A percentile compares a stretch with the other conserved stretches of the same genome.
These are phyloP conservation scores for Herpailurus yagouaroundi DNA, from an alignment of 2,113 vertebrate species.

Conservation along the genomic window DNA sequence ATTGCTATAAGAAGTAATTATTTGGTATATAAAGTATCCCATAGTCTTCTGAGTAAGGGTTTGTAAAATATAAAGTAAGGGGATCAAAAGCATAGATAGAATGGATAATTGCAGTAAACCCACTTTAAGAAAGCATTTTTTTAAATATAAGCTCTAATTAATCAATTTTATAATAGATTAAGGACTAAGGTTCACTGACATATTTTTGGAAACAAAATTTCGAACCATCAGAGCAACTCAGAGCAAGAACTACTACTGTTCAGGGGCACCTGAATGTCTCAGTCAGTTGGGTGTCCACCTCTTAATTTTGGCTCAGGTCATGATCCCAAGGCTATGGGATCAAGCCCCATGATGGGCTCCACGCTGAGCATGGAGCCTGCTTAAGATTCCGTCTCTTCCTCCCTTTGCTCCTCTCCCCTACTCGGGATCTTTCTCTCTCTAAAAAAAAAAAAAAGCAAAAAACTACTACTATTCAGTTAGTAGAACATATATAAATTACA, in stretches of 20 bases:
- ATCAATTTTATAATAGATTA: neutral
- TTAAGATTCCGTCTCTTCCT: too few relatives aligned
- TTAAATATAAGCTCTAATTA: neutral
- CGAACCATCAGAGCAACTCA: neutral
- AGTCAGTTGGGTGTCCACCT: too few relatives aligned
- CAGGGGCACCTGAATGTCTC: neutral
- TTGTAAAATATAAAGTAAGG: neutral
- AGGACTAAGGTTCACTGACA: neutral
- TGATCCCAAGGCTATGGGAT: too few relatives aligned
- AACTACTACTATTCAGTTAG: neutral
- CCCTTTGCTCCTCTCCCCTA: too few relatives aligned
- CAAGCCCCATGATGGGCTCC: too few relatives aligned
- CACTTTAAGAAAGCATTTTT: neutral
- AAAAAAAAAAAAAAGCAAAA: too few relatives aligned
- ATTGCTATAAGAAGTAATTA: neutral
- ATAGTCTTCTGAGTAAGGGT: neutral
- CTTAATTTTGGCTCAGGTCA: too few relatives aligned
- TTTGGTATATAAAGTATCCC: neutral
- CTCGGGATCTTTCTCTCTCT: too few relatives aligned
- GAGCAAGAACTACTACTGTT: neutral
- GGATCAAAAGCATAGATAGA: neutral
- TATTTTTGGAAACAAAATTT: slow-evolving; percentile 26
- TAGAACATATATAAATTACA: neutral
- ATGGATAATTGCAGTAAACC: neutral
- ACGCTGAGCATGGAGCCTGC: too few relatives aligned